A percentile compares a stretch with the other conserved stretches of the same genome.
phyloP scores from a whole-genome alignment of 2,888 invertebrate genomes.

The Xiphydria camelus region DNA sequence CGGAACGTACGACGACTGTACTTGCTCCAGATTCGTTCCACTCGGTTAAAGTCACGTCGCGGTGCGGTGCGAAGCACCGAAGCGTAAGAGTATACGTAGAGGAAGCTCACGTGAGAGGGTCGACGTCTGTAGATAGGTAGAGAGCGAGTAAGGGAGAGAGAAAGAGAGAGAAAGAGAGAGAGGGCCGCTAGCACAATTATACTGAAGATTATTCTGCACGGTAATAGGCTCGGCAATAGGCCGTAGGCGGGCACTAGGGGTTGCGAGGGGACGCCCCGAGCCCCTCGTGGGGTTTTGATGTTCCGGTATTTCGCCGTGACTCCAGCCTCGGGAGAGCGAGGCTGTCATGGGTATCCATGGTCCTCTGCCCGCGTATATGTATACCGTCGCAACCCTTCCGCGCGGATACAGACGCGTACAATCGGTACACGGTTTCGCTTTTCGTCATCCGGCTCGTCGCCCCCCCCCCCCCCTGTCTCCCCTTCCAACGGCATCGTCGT shows the following conservation, averaged over 20 bases:
- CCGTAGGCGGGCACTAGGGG: conserved; percentile 1
- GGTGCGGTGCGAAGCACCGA: too few relatives aligned
- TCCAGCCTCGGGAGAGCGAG: conserved; percentile 3
- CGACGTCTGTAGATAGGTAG: too few relatives aligned
- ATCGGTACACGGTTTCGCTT: background rate
- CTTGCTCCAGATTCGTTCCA: too few relatives aligned
- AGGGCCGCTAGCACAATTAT: background rate
- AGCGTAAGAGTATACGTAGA: too few relatives aligned
- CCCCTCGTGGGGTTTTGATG: background rate
- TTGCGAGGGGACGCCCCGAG: background rate
- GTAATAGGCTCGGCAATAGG: conserved; percentile 3
- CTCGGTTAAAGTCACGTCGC: too few relatives aligned
- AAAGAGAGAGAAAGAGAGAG: too few relatives aligned
- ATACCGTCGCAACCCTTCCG: conserved; percentile 5
- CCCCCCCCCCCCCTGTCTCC: background rate
- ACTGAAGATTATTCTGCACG: background rate
- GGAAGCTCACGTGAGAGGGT: too few relatives aligned
- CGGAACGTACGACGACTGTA: too few relatives aligned
- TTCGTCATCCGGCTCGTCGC: background rate
- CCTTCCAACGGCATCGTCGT: conserved; percentile 6
- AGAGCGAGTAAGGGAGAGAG: too few relatives aligned
- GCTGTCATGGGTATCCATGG: conserved; percentile 14
- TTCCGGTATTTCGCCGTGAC: conserved; percentile 9
- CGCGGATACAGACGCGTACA: background rate
- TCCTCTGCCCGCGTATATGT: conserved; percentile 11